A percentile compares a stretch with the other conserved stretches of the same genome.
phyloP scores from a whole-genome alignment of 2,113 vertebrate genomes.

The Illadopsis cleaveri region DNA sequence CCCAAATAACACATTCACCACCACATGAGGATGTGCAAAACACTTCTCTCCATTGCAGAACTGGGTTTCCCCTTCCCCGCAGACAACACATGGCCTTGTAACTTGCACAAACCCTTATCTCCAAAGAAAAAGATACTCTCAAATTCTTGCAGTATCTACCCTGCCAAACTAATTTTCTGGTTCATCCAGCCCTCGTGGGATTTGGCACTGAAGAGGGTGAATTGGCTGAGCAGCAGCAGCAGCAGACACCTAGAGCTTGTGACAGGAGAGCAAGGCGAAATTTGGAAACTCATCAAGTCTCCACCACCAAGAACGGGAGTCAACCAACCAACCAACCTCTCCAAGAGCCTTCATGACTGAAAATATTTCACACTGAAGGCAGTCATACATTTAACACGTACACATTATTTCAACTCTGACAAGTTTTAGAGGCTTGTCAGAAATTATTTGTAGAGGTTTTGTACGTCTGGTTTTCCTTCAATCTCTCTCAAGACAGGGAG shows the following conservation, averaged over 20 bases:
- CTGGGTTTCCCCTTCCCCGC: neutral
- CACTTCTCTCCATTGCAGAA: neutral
- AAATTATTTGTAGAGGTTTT: neutral
- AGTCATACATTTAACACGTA: neutral
- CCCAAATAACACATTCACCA: neutral
- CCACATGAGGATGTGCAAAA: neutral
- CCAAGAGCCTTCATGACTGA: neutral
- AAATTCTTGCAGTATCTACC: neutral
- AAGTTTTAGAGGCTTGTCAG: neutral
- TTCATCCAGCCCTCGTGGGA: neutral
- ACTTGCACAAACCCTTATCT: neutral
- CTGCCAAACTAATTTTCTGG: neutral
- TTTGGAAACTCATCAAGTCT: neutral
- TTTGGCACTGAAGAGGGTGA: neutral
- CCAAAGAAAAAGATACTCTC: neutral
- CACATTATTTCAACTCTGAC: neutral
- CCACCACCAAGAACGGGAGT: neutral
- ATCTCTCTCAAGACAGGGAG: neutral
- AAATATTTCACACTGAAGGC: neutral
- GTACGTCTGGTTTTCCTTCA: neutral
- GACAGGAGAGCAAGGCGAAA: neutral
- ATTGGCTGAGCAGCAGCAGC: neutral
- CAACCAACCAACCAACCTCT: neutral
- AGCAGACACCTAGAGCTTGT: neutral
- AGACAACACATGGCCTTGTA: neutral